phyloP scores from a whole-genome alignment of 2,888 invertebrate genomes.

The Halictus quadricinctus region DNA sequence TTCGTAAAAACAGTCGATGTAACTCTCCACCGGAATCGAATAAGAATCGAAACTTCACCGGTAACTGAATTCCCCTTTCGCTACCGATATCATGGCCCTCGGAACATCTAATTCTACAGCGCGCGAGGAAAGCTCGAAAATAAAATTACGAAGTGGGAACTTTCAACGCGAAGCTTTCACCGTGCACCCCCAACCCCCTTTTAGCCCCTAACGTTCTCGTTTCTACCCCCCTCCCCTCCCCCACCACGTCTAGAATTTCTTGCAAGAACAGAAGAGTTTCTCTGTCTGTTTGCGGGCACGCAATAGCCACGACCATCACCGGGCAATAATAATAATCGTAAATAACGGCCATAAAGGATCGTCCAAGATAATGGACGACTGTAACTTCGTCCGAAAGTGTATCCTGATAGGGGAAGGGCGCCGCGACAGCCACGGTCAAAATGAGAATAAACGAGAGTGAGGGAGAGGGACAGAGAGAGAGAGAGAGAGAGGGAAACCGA shows the following conservation, averaged over 20 bases:
- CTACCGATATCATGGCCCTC: constrained; percentile 19
- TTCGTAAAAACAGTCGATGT: constrained; percentile 25
- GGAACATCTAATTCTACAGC: constrained; percentile 41
- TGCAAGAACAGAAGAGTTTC: constrained; percentile 44
- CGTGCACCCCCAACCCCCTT: not conserved
- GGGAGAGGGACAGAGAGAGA: constrained; percentile 1
- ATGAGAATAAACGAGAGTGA: constrained; percentile 40
- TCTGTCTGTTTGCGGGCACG: constrained; percentile 49
- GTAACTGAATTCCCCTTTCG: constrained; percentile 27
- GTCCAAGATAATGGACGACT: constrained; percentile 65
- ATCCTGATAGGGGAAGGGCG: constrained; percentile 52
- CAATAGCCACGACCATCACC: constrained; percentile 59
- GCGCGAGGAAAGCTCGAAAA: constrained; percentile 40
- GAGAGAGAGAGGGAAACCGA: not conserved
- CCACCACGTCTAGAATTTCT: not conserved
- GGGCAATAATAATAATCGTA: constrained; percentile 75
- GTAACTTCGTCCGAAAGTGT: constrained; percentile 61
- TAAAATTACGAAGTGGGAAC: constrained; percentile 53
- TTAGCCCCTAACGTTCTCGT: not conserved
- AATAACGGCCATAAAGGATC: constrained; percentile 73
- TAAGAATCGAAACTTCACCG: constrained; percentile 39
- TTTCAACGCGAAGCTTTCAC: constrained; percentile 15
- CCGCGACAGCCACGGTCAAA: constrained; percentile 20
- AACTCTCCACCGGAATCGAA: constrained; percentile 31
- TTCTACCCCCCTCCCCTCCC: rapidly evolving